Conservation (phyloP, 2,888 invertebrate genomes). For the Sepiola atlantica region DNA sequence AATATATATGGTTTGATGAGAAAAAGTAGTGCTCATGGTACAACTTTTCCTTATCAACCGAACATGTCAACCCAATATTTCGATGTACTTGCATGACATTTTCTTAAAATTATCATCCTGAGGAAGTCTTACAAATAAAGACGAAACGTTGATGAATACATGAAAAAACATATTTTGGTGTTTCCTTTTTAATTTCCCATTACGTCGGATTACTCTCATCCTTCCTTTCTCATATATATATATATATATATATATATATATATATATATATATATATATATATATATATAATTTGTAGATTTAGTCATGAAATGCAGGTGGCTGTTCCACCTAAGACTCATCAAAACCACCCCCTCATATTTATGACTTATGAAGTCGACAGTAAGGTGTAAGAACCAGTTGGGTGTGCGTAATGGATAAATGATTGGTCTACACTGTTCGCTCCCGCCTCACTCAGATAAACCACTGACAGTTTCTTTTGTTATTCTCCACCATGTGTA, state of each 20-base stretch:
- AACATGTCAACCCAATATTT: too few relatives aligned
- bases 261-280: neutral
- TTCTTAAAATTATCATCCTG: too few relatives aligned
- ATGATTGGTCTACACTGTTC: neutral
- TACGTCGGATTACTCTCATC: too few relatives aligned
- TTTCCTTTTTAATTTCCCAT: too few relatives aligned
- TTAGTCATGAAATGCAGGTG: neutral
- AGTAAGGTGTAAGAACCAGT: neutral
- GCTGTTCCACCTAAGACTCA: neutral
- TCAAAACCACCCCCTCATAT: neutral
- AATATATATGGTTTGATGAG: too few relatives aligned
- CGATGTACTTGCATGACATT: too few relatives aligned
- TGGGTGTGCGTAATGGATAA: neutral
- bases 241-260: neutral
- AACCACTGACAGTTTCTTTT: neutral
- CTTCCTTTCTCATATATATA: too few relatives aligned
- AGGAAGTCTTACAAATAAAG: too few relatives aligned
- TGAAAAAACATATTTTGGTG: too few relatives aligned
- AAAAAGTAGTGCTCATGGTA: too few relatives aligned
- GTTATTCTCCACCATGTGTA: slow-evolving; percentile 2
- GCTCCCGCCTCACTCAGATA: neutral
- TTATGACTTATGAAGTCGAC: neutral
- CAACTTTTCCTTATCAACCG: too few relatives aligned
- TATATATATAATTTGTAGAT: neutral
- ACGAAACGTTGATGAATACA: too few relatives aligned